A percentile compares a stretch with the other conserved stretches of the same genome.
phyloP scores from a whole-genome alignment of 2,113 vertebrate genomes.

The Falcunculus frontatus region DNA sequence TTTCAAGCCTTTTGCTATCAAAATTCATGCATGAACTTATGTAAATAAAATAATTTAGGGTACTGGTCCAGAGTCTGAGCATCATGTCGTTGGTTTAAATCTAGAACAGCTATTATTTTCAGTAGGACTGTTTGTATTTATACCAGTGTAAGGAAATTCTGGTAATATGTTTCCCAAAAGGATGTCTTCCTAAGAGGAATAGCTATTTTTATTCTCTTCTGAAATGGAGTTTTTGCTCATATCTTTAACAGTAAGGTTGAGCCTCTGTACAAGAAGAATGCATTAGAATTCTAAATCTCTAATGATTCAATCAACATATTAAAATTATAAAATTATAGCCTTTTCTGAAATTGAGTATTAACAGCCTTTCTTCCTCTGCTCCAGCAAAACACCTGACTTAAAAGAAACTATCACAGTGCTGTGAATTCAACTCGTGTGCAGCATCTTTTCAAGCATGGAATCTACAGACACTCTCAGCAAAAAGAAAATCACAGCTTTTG shows the following conservation, averaged over 20 bases:
- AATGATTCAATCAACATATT: background rate
- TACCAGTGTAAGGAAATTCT: background rate
- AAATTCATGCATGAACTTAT: background rate
- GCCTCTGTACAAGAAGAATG: fast-evolving
- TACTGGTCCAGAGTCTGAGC: background rate
- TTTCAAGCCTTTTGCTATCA: background rate
- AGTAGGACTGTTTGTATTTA: background rate
- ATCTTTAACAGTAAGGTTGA: background rate
- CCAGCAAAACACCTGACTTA: background rate
- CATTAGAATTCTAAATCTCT: background rate
- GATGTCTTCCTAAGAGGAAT: background rate
- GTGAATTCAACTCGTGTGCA: background rate
- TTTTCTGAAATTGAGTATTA: background rate
- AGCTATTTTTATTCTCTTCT: background rate
- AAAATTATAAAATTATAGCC: background rate
- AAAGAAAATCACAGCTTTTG: background rate
- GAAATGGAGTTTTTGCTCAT: background rate
- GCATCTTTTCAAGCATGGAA: background rate
- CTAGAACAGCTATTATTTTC: background rate
- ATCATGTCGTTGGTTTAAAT: background rate
- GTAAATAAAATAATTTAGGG: background rate
- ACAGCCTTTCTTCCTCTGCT: background rate
- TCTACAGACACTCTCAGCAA: background rate
- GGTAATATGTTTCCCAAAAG: background rate
- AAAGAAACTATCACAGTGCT: background rate